Evolutionary conservation across 2,888 invertebrate species (phyloP), one percentile per base, ranked within the genome.

Genomic region (Entomobrya proxima): DNA sequence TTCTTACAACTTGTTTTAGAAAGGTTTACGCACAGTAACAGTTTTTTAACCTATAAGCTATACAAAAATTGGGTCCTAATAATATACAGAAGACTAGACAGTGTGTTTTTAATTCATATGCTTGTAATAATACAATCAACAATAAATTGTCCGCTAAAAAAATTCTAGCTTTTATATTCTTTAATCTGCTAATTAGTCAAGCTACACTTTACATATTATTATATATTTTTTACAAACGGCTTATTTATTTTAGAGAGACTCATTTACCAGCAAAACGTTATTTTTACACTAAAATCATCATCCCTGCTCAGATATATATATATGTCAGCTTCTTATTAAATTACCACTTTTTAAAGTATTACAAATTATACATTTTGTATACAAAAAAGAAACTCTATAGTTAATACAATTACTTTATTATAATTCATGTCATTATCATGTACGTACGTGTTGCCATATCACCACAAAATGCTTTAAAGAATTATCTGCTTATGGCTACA

Each of bases 41-140:
- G 27, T 7, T 21, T 18, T 21, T 55, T 55, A 74, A n/a, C 32
- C 37, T 50, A 24, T 18, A 50, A 18, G 52, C 44, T 40, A 7
- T 40, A 40, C 44, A 40, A 11, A 11, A 7, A 52, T 47, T 50
- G 37, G 55, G 18, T 32, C 72, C n/a, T n/a, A n/a, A n/a, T 82
- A 82, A 61, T 76, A 37, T 83, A 52, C 77, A 85, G 85, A 85
- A 85, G 85, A 85, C 85, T 85, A 85, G 85, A 85, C 79, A 85
- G 24, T 69, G 85, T 58, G 72, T 58, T 83, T 58, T 11, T 21
- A 24, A 9, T 55, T 55, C 6, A 74, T 21, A 74, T 52, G 13
- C 24, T 30, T 32, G 5, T 74, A 74, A 69, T 44, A 69, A 74
- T 74, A 50, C 50, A 50, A 32, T 35, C 74, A 74, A 74, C 52